Evolutionary conservation across 2,797 vertebrate species (phyloP).

Genomic region (Vespertilio murinus): DNA sequence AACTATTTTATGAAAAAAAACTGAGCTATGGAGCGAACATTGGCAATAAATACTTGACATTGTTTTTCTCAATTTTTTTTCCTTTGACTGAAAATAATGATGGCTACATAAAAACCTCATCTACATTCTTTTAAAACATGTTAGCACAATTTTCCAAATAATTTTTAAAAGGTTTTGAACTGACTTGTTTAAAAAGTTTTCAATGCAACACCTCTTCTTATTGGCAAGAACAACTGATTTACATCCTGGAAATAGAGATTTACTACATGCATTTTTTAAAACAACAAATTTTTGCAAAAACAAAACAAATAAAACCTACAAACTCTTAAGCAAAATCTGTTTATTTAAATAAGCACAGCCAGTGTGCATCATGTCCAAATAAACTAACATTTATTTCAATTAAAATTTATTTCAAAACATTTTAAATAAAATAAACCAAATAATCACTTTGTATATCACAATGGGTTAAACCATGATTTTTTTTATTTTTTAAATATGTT

Average conservation of each 20-base stretch:
- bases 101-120: not conserved
- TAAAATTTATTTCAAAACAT: not conserved
- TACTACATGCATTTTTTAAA: not conserved
- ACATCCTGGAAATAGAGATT: not conserved
- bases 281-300: not conserved
- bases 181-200: not conserved
- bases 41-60: constrained; percentile 15
- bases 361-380: not conserved
- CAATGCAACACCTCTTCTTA: not conserved
- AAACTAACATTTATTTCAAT: not conserved
- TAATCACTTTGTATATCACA: not conserved
- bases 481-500: too few relatives aligned
- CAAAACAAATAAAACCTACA: not conserved
- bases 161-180: not conserved
- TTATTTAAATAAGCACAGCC: not conserved
- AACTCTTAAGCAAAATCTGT: not conserved
- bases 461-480: not conserved
- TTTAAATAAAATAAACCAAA: constrained; percentile 17
- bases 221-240: constrained; percentile 10
- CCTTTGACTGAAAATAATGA: constrained; percentile 33
- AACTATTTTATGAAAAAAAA: not conserved
- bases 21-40: not conserved
- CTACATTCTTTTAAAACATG: not conserved
- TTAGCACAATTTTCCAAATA: not conserved
- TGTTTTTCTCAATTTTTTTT: constrained; percentile 37